These are phyloP conservation scores for Cylindroiulus punctatus DNA, from an alignment of 2,888 invertebrate genomes.

Conservation along the genomic window DNA sequence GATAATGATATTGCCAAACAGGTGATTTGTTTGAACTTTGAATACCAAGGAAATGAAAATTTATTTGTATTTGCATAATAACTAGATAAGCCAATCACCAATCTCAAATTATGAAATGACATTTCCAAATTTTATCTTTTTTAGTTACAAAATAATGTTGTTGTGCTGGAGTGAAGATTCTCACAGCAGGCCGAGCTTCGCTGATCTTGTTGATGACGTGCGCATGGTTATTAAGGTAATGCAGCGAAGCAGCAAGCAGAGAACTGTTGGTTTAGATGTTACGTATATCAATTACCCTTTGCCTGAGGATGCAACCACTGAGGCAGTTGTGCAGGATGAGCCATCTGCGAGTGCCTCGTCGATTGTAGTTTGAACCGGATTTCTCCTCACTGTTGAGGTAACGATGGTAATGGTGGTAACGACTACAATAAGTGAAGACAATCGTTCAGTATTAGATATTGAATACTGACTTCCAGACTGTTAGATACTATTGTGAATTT, in stretches of 20 bases:
- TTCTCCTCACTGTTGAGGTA: background rate
- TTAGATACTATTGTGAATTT: background rate
- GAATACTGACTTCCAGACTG: background rate
- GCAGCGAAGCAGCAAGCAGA: slow-evolving; percentile 56
- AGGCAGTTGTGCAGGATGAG: background rate
- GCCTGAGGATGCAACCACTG: background rate
- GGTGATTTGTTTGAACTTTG: too few species aligned
- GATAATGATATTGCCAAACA: too few species aligned
- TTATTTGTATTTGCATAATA: background rate
- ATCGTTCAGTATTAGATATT: background rate
- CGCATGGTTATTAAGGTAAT: slow-evolving; percentile 54
- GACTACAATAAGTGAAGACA: background rate
- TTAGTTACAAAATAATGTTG: slow-evolving; percentile 57
- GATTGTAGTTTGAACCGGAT: background rate
- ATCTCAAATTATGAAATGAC: too few species aligned
- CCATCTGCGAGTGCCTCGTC: background rate
- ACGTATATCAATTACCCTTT: slow-evolving; percentile 58
- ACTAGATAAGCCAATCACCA: background rate
- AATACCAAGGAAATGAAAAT: background rate
- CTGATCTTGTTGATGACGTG: slow-evolving; percentile 57
- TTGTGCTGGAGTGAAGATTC: slow-evolving; percentile 58
- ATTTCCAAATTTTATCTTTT: background rate
- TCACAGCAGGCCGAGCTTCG: slow-evolving; percentile 55
- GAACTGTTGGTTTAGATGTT: slow-evolving; percentile 56
- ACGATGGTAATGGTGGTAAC: background rate